These are phyloP conservation scores for Yponomeuta malinellus DNA, from an alignment of 2,888 invertebrate species.

Conservation along the genomic window DNA sequence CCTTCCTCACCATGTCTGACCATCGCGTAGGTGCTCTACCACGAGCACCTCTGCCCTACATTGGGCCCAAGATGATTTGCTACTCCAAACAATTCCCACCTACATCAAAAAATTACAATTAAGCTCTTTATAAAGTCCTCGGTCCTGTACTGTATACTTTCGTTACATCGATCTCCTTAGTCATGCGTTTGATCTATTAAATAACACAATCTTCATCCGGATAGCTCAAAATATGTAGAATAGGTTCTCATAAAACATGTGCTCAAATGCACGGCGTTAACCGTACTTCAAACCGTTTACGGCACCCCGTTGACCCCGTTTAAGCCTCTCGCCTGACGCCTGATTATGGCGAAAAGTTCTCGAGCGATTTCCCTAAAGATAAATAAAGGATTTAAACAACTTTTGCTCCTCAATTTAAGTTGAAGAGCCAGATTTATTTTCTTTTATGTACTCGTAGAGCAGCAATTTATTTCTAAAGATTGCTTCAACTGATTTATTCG, in stretches of 20 bases:
- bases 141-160: no score
- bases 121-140: no score
- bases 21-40: no score
- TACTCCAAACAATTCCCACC: no score
- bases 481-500: not conserved
- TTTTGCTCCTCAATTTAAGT: not conserved
- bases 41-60: no score
- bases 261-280: not conserved
- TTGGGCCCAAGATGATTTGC: no score
- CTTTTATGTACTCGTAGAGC: not conserved
- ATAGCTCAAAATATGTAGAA: not conserved
- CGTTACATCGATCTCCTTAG: no score
- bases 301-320: not conserved
- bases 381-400: slow-evolving; percentile 1
- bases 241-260: not conserved
- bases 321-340: not conserved
- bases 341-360: not conserved
- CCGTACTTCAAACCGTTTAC: not conserved
- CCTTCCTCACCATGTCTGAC: no score
- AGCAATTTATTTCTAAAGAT: not conserved
- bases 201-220: no score
- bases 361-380: not conserved
- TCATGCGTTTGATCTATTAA: no score
- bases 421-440: not conserved
- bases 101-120: no score